phyloP scores from a whole-genome alignment of 2,113 vertebrate genomes.

The Erythrocebus patas region DNA sequence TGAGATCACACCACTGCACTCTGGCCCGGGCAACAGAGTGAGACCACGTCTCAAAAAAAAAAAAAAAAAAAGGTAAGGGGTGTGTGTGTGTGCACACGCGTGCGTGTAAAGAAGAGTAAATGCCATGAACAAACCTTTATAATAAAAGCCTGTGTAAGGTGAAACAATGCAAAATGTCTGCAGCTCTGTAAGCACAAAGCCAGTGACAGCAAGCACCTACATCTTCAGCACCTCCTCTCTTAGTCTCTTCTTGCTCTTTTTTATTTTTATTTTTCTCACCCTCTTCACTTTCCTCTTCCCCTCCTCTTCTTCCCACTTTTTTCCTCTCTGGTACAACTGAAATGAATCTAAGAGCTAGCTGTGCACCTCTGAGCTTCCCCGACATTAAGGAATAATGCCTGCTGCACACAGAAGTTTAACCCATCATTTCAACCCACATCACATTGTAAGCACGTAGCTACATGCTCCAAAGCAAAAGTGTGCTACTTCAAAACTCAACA shows the following conservation, averaged over 20 bases:
- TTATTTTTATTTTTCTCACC: not conserved
- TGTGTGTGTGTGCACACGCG: not conserved
- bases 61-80: not conserved
- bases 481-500: not conserved
- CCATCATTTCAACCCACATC: not conserved
- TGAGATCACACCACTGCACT: too few relatives aligned
- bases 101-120: not conserved
- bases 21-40: too few relatives aligned
- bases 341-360: not conserved
- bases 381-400: not conserved
- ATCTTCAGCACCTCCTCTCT: too few relatives aligned
- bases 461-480: not conserved
- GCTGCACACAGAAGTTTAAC: not conserved
- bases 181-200: not conserved
- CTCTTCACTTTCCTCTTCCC: not conserved
- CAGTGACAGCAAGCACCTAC: not conserved
- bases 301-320: not conserved
- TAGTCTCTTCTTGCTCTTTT: not conserved
- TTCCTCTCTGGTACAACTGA: not conserved
- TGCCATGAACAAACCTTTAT: not conserved
- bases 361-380: not conserved
- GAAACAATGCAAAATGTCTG: not conserved
- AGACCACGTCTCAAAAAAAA: too few relatives aligned
- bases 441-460: not conserved
- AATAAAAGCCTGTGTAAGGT: not conserved